phyloP scores from a whole-genome alignment of 2,113 vertebrate species.

The Epinephelus moara region DNA sequence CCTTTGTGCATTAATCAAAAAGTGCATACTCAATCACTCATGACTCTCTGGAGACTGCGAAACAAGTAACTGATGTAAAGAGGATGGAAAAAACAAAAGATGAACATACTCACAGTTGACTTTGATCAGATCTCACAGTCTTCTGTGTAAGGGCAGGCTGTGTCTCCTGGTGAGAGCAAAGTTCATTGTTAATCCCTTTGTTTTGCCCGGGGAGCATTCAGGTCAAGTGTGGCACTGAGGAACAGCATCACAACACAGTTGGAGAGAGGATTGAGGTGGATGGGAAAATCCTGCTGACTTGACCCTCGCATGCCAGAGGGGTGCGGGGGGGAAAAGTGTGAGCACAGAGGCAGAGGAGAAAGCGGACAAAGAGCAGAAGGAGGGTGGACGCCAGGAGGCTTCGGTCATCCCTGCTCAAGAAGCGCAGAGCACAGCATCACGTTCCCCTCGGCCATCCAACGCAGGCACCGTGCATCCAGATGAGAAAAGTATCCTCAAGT shows the following conservation, averaged over 20 bases:
- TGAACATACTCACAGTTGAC: slow-evolving; percentile 65
- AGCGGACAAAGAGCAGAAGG: slow-evolving; percentile 16
- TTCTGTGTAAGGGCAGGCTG: slow-evolving; percentile 1
- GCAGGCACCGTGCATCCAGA: slow-evolving; percentile 6
- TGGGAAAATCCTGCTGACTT: slow-evolving; percentile 64
- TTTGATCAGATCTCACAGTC: slow-evolving; percentile 42
- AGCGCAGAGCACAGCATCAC: slow-evolving; percentile 37
- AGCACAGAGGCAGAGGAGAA: slow-evolving; percentile 36
- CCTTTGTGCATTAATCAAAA: slow-evolving; percentile 60
- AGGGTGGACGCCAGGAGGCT: slow-evolving; percentile 29
- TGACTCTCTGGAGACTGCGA: slow-evolving; percentile 16
- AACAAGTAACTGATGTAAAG: slow-evolving; percentile 12
- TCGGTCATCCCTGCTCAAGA: slow-evolving; percentile 48
- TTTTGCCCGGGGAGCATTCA: slow-evolving; percentile 66
- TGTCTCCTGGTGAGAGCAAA: slow-evolving; percentile 54
- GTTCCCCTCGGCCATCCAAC: slow-evolving; percentile 21
- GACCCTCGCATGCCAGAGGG: slow-evolving; percentile 53
- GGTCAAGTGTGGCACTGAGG: slow-evolving; percentile 66
- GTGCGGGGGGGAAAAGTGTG: not conserved
- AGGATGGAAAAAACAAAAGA: not conserved
- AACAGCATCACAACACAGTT: slow-evolving; percentile 63
- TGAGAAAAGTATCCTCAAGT: slow-evolving; percentile 66
- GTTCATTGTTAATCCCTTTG: slow-evolving; percentile 80
- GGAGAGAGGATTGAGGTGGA: slow-evolving; percentile 49
- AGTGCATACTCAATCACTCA: slow-evolving; percentile 37